Conservation (phyloP, 2,888 invertebrate genomes). For the Ectemnius continuus region DNA sequence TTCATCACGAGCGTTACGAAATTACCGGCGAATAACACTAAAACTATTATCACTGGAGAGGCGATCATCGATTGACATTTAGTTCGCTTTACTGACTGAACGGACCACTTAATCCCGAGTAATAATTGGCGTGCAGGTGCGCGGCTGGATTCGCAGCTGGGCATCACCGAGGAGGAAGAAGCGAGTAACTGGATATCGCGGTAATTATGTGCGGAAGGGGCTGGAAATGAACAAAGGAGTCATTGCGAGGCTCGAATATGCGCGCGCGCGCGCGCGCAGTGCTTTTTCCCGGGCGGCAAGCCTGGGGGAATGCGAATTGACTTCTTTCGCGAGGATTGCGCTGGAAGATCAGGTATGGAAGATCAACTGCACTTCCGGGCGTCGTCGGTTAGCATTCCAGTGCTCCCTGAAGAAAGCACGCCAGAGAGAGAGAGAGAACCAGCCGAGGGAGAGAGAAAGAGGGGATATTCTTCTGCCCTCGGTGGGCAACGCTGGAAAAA, state of each 20-base stretch:
- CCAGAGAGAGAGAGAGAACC: too few relatives aligned
- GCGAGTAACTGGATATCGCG: not conserved
- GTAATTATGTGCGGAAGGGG: slow-evolving; percentile 11
- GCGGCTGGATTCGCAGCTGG: too few relatives aligned
- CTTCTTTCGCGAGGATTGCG: slow-evolving; percentile 47
- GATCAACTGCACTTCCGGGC: slow-evolving; percentile 57
- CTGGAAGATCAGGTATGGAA: slow-evolving; percentile 53
- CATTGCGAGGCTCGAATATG: slow-evolving; percentile 28
- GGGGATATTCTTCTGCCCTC: slow-evolving; percentile 6
- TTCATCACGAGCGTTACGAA: too few relatives aligned
- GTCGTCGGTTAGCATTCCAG: slow-evolving; percentile 56
- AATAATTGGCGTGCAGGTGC: too few relatives aligned
- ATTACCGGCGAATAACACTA: too few relatives aligned
- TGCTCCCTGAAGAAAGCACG: not conserved
- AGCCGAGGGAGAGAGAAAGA: slow-evolving; percentile 24
- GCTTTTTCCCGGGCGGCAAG: slow-evolving; percentile 33
- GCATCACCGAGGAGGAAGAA: too few relatives aligned
- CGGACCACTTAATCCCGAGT: too few relatives aligned
- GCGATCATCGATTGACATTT: too few relatives aligned
- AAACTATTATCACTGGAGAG: too few relatives aligned
- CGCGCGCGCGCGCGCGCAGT: slow-evolving; percentile 2
- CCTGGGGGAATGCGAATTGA: slow-evolving; percentile 43
- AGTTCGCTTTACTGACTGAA: too few relatives aligned
- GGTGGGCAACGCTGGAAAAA: slow-evolving; percentile 39
- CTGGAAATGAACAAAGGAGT: slow-evolving; percentile 2